phyloP scores from a whole-genome alignment of 2,888 invertebrate species.

The Cremastinae sp. region DNA sequence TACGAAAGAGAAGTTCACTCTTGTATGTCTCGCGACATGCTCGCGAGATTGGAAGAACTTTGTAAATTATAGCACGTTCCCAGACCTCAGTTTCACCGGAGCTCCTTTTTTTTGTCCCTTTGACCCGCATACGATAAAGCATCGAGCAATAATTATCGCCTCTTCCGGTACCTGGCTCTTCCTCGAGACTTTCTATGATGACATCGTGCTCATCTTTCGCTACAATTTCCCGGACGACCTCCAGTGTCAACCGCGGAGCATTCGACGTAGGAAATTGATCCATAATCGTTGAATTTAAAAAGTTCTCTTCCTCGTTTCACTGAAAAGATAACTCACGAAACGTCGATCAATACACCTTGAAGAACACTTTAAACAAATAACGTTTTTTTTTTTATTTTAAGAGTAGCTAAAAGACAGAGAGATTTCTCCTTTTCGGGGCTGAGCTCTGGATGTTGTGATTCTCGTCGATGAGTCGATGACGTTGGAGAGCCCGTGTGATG shows the following conservation, averaged over 20 bases:
- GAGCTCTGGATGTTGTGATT: conserved; percentile 65
- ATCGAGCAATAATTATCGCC: conserved; percentile 89
- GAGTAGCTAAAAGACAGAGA: conserved; percentile 1
- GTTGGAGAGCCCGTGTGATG: conserved; percentile 66
- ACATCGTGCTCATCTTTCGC: conserved; percentile 73
- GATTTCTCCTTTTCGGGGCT: background rate
- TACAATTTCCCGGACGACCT: conserved; percentile 74
- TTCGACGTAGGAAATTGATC: conserved; percentile 50
- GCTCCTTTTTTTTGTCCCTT: conserved; percentile 80
- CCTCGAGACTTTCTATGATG: conserved; percentile 79
- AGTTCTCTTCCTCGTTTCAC: background rate
- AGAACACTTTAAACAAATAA: background rate
- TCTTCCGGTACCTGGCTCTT: conserved; percentile 86
- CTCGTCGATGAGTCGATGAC: conserved; percentile 65
- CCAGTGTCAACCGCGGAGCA: conserved; percentile 68
- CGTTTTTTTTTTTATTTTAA: conserved; percentile 27
- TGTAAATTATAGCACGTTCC: conserved; percentile 86
- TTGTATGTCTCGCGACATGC: conserved; percentile 86
- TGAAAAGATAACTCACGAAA: background rate
- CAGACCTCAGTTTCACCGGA: conserved; percentile 82
- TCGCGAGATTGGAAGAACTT: conserved; percentile 85
- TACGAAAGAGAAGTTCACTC: conserved; percentile 86
- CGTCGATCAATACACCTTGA: background rate
- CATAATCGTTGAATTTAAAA: conserved; percentile 19
- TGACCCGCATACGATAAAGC: conserved; percentile 85